These are phyloP conservation scores for Alloscopus bannaensis DNA, from an alignment of 2,888 invertebrate genomes.

Conservation along the genomic window DNA sequence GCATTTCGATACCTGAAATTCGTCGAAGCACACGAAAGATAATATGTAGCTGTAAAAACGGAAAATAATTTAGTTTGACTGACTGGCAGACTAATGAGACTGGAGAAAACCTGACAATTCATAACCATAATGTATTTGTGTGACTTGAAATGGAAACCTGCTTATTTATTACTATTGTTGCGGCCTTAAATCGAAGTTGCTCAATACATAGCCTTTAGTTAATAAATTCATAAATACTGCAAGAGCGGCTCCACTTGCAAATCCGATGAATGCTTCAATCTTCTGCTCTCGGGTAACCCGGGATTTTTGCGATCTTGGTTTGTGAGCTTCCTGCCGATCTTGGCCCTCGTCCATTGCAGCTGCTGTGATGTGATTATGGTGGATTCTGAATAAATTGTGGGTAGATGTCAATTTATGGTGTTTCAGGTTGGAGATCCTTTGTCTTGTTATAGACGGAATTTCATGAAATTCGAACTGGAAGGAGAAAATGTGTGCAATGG, in stretches of 20 bases:
- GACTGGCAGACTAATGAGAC: neutral
- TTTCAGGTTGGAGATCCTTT: too few species aligned
- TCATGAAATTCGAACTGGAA: too few species aligned
- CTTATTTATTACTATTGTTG: neutral
- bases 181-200: slow-evolving; percentile 29
- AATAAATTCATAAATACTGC: slow-evolving; percentile 44
- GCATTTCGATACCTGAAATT: too few species aligned
- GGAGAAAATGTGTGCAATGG: too few species aligned
- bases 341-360: neutral
- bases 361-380: too few species aligned
- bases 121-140: neutral
- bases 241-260: slow-evolving; percentile 29
- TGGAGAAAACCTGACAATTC: neutral
- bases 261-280: slow-evolving; percentile 41
- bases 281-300: slow-evolving; percentile 35
- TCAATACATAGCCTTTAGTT: slow-evolving; percentile 44
- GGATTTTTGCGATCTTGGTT: too few species aligned
- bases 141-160: neutral
- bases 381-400: too few species aligned
- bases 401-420: too few species aligned
- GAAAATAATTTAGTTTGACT: neutral
- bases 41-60: neutral
- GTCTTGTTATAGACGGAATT: too few species aligned
- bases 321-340: too few species aligned
- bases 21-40: too few species aligned